phyloP scores from a whole-genome alignment of 2,113 vertebrate genomes.

The Peucedramus taeniatus region DNA sequence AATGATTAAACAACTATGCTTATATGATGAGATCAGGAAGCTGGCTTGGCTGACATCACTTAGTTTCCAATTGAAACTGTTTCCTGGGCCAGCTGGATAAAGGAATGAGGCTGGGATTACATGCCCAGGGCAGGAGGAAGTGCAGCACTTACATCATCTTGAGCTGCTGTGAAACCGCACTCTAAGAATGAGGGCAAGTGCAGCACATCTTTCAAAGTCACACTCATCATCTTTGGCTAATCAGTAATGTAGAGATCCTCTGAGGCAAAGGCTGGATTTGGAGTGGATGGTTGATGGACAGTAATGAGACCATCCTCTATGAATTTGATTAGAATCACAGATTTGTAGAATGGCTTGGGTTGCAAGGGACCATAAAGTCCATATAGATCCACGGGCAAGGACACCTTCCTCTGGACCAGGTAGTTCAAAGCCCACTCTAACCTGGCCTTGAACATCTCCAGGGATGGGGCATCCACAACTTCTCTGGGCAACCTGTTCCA shows the following conservation, averaged over 20 bases:
- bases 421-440: not conserved
- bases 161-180: not conserved
- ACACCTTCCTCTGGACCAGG: not conserved
- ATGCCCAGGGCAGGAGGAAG: not conserved
- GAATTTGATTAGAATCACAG: not conserved
- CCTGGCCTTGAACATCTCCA: not conserved
- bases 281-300: not conserved
- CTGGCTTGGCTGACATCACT: not conserved
- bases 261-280: not conserved
- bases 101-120: not conserved
- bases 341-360: not conserved
- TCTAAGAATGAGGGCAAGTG: not conserved
- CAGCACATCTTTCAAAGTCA: not conserved
- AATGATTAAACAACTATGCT: not conserved
- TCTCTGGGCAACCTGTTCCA: not conserved
- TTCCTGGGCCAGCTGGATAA: constrained; percentile 8
- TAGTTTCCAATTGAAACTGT: not conserved
- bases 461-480: not conserved
- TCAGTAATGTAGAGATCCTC: not conserved
- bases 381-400: not conserved
- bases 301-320: not conserved
- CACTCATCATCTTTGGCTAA: not conserved
- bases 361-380: not conserved
- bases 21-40: not conserved
- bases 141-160: not conserved